Evolutionary conservation across 2,888 invertebrate genomes (phyloP), one percentile per base, ranked within the genome.

Genomic region (Furcula furcula): DNA sequence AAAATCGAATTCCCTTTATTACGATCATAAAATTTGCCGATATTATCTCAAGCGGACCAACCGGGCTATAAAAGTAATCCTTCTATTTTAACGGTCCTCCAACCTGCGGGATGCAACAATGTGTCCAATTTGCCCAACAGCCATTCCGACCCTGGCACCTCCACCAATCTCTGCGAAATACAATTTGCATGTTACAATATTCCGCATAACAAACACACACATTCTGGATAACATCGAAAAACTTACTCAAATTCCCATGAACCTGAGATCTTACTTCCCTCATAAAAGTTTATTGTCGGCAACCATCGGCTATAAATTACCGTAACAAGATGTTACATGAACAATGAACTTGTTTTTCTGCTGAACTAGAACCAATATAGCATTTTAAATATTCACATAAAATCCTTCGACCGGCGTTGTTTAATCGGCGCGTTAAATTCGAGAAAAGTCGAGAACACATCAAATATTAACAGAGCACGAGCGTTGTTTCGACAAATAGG

Each of bases 401-500:
- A 86, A 86, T 84, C 81, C 79, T 82, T 77, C 77, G 77, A 78
- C 70, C 59, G 65, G 71, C 77, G 78, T 78, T 84, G 81, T 85
- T 84, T 86, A 86, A 85, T 86, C 84, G 85, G 76, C 76, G 76
- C 79, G 79, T 85, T 84, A 84, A 84, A 85, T 86, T 86, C 77
- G 78, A 83, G 84, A 81, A 83, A 86, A 86, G 80, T 85, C 83
- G 83, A 84, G 83, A 85, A 81, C 79, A 80, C 76, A 83, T 87
- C 81, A 85, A 86, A 85, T 87, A 87, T 87, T 85, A 80, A 86
- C 76, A 54, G 50, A 51, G 69, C 70, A 56, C 69, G 74, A 68
- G 80, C 78, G 78, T 78, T 85, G 83, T 81, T 83, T 79, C 78
- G 71, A 79, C 72, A 81, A 85, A 85, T 80, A 71, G 77, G 78